Evolutionary conservation across 2,888 invertebrate genomes (phyloP).

Genomic region (Mythimna vitellina): DNA sequence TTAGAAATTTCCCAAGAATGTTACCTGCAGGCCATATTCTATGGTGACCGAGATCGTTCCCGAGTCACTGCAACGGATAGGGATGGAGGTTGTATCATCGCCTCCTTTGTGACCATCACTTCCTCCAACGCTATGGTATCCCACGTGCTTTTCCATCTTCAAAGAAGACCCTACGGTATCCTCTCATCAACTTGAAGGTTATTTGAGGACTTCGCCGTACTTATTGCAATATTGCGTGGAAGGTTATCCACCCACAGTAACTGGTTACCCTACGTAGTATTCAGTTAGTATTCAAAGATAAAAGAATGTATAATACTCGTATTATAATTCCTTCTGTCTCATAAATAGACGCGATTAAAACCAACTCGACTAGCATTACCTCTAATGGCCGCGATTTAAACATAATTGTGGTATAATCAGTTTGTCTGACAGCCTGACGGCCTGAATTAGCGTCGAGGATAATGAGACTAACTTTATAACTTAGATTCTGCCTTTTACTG

Average conservation of each 20-base stretch:
- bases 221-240: too few species aligned
- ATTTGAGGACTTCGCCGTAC: too few species aligned
- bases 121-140: too few species aligned
- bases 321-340: background rate
- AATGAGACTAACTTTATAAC: conserved; percentile 20
- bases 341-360: conserved; percentile 22
- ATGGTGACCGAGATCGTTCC: too few species aligned
- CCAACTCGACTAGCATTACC: background rate
- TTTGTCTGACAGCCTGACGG: conserved; percentile 17
- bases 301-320: background rate
- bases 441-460: conserved; percentile 10
- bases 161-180: too few species aligned
- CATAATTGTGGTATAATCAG: conserved; percentile 16
- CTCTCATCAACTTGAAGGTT: too few species aligned
- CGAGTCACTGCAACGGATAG: too few species aligned
- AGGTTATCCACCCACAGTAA: background rate
- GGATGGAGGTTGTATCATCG: too few species aligned
- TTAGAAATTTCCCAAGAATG: too few species aligned
- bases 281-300: conserved; percentile 7
- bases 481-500: background rate
- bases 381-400: conserved; percentile 24
- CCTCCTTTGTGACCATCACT: too few species aligned
- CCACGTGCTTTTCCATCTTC: too few species aligned
- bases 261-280: background rate
- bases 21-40: too few species aligned